A percentile compares a stretch with the other conserved stretches of the same genome.
Evolutionary conservation across 1,140 invertebrate species (phyloP).

Genomic region (Triops longicaudatus): DNA sequence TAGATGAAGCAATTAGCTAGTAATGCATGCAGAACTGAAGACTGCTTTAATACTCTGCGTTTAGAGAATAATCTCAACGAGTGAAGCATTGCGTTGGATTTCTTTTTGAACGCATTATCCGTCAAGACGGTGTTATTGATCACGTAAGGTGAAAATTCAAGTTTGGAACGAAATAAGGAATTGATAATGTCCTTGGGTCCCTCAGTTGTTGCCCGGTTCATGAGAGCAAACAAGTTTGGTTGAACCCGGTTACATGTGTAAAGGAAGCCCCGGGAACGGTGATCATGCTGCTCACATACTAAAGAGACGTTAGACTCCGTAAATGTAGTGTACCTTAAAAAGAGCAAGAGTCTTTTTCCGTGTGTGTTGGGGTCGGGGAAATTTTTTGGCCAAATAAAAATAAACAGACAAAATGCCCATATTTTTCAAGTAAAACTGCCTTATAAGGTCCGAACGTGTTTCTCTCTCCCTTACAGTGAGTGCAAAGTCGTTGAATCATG

Average conservation of each 20-base stretch:
- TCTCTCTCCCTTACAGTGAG: not conserved
- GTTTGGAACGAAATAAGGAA: not conserved
- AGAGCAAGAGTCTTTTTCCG: not conserved
- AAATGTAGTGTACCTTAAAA: constrained; percentile 16
- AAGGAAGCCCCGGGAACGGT: not conserved
- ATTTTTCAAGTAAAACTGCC: not conserved
- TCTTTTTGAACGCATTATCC: not conserved
- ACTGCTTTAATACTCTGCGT: too few relatives aligned
- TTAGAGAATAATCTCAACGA: too few relatives aligned
- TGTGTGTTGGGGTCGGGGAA: not conserved
- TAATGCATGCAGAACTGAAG: too few relatives aligned
- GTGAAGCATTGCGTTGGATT: not conserved
- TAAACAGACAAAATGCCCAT: not conserved
- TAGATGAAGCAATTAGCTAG: too few relatives aligned
- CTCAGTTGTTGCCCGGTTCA: not conserved
- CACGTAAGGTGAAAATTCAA: not conserved
- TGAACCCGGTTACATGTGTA: not conserved
- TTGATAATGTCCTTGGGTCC: not conserved
- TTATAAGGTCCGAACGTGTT: not conserved
- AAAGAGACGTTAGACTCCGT: not conserved
- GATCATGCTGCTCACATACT: not conserved
- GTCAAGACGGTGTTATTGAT: not conserved
- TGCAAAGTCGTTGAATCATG: constrained; percentile 1
- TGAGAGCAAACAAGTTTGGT: not conserved
- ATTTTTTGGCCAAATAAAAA: not conserved